phyloP scores from a whole-genome alignment of 1,140 invertebrate genomes.

The Patella vulgata region DNA sequence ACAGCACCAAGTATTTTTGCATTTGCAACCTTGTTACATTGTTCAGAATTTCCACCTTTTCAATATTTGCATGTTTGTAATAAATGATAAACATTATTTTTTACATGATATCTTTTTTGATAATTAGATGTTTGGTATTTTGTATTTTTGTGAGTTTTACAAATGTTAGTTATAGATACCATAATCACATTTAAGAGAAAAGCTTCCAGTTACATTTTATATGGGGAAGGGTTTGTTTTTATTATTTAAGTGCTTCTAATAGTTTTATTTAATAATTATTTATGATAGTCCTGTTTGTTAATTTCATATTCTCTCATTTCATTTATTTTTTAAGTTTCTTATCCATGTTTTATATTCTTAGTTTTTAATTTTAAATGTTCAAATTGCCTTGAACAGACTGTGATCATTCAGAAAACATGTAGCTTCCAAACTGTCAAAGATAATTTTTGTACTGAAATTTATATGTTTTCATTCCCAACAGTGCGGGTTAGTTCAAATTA shows the following conservation, averaged over 20 bases:
- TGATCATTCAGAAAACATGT: no score
- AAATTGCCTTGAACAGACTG: no score
- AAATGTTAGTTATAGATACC: conserved; percentile 3
- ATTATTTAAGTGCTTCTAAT: conserved; percentile 10
- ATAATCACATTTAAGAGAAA: neutral
- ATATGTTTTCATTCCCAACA: no score
- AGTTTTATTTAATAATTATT: conserved; percentile 30
- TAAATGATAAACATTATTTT: conserved; percentile 16
- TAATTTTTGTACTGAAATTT: no score
- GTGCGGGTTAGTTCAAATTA: no score
- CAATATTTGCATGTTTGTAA: conserved; percentile 20
- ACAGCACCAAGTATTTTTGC: conserved; percentile 8
- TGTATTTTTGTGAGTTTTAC: conserved; percentile 14
- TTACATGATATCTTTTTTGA: conserved; percentile 8
- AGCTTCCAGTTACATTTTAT: conserved; percentile 13
- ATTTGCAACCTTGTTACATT: conserved; percentile 19
- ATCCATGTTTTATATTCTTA: no score
- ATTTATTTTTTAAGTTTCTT: no score
- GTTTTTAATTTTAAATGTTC: no score
- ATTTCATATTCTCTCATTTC: no score
- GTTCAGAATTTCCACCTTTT: conserved; percentile 15
- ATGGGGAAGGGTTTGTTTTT: conserved; percentile 14
- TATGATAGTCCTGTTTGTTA: no score
- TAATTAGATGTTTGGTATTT: conserved; percentile 14
- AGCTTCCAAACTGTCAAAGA: no score